Evolutionary conservation across 2,888 invertebrate species (phyloP).

Genomic region (Limnephilus lunatus): DNA sequence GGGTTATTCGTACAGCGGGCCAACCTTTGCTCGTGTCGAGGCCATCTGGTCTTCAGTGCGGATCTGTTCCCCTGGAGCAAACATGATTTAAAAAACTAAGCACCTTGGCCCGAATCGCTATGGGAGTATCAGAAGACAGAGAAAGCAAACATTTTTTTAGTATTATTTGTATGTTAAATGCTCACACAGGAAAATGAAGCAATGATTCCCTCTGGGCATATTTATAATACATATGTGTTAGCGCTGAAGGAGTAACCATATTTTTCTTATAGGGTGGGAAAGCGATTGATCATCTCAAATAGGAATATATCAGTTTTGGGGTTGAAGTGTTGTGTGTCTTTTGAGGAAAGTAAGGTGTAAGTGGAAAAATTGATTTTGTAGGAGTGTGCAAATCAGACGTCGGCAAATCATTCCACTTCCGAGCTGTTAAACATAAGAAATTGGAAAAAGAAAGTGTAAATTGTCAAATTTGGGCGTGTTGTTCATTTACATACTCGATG

Average conservation of each 20-base stretch:
- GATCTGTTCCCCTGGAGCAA: not conserved
- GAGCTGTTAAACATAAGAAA: not conserved
- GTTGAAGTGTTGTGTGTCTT: too few species aligned
- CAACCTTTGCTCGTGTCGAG: slow-evolving; percentile 6
- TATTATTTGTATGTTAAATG: not conserved
- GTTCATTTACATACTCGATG: not conserved
- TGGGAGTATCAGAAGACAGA: not conserved
- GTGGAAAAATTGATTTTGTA: too few species aligned
- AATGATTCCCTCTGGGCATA: too few species aligned
- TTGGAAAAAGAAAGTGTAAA: not conserved
- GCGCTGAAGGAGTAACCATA: too few species aligned
- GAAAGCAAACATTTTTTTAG: not conserved
- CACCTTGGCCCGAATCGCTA: too few species aligned
- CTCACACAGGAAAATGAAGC: not conserved
- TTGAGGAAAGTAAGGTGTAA: too few species aligned
- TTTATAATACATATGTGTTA: too few species aligned
- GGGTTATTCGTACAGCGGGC: not conserved
- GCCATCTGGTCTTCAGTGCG: not conserved
- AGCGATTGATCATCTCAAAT: too few species aligned
- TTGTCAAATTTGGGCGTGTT: not conserved
- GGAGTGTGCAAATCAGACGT: too few species aligned
- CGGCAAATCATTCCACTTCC: too few species aligned
- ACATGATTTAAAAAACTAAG: not conserved
- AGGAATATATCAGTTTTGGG: too few species aligned
- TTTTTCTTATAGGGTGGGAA: too few species aligned